Conservation (phyloP, 2,797 vertebrate genomes). For the Poeciliopsis turneri region DNA sequence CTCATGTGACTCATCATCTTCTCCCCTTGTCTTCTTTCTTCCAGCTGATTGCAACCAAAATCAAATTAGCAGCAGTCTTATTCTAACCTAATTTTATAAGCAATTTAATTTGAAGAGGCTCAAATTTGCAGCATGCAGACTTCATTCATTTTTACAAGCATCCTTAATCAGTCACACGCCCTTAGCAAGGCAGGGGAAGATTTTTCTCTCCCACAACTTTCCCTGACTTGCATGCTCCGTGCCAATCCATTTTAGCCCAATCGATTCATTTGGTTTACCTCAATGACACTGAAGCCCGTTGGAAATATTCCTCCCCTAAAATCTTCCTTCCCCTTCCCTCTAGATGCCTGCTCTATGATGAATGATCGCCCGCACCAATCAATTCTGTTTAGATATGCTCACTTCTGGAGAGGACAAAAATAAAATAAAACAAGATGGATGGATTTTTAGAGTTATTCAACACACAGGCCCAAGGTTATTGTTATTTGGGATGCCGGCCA, state of each 20-base stretch:
- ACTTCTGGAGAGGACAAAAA: constrained; percentile 48
- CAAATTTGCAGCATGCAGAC: constrained; percentile 24
- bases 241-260: constrained; percentile 19
- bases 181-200: neutral
- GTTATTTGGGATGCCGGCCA: constrained; percentile 51
- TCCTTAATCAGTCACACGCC: constrained; percentile 24
- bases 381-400: constrained; percentile 72
- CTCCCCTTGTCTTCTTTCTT: constrained; percentile 16
- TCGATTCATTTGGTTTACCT: constrained; percentile 52
- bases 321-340: constrained; percentile 41
- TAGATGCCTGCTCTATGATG: constrained; percentile 57
- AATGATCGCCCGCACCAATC: constrained; percentile 60
- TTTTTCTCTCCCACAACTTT: neutral
- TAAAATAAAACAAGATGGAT: constrained; percentile 45
- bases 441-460: constrained; percentile 54
- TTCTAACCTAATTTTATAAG: constrained; percentile 40
- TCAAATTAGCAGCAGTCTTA: constrained; percentile 45
- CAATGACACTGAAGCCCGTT: constrained; percentile 32
- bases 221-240: neutral
- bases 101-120: constrained; percentile 53
- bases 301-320: constrained; percentile 56
- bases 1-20: constrained; percentile 39
- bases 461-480: constrained; percentile 61
- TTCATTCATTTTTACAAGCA: constrained; percentile 27
- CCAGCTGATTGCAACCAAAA: constrained; percentile 55